phyloP scores from a whole-genome alignment of 64 coral and sea anemone species.

The Porites lutea region DNA sequence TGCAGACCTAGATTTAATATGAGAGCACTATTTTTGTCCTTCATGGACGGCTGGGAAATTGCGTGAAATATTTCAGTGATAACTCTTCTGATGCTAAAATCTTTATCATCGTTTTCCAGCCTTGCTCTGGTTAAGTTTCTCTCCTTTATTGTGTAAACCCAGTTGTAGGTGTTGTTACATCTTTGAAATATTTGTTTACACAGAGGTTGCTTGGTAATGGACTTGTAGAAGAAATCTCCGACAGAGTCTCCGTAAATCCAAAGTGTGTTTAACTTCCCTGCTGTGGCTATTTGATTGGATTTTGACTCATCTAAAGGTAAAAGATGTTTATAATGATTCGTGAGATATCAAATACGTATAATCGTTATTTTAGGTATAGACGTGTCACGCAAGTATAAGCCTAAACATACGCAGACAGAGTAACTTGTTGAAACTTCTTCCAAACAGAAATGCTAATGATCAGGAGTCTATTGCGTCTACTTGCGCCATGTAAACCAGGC shows the following conservation, averaged over 20 bases:
- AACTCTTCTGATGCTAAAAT: slow-evolving; percentile 78
- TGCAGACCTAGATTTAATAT: slow-evolving; percentile 91
- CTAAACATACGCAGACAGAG: too few relatives aligned
- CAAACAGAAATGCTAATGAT: too few relatives aligned
- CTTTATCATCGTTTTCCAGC: slow-evolving; percentile 74
- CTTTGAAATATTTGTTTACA: slow-evolving; percentile 76
- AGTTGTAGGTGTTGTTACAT: slow-evolving; percentile 88
- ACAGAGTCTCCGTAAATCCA: slow-evolving; percentile 94
- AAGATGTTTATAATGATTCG: not conserved
- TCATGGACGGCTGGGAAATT: slow-evolving; percentile 40
- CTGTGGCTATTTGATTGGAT: not conserved
- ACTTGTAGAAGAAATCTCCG: slow-evolving; percentile 89
- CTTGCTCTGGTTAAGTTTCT: slow-evolving; percentile 77
- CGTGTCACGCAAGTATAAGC: too few relatives aligned
- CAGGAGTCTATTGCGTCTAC: too few relatives aligned
- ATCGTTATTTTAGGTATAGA: too few relatives aligned
- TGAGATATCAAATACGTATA: not conserved
- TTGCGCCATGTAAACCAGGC: too few relatives aligned
- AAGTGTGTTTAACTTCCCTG: slow-evolving; percentile 36
- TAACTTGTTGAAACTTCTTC: too few relatives aligned
- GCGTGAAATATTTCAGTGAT: slow-evolving; percentile 67
- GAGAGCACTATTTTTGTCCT: slow-evolving; percentile 56
- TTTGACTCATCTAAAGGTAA: not conserved
- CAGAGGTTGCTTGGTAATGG: slow-evolving; percentile 64
- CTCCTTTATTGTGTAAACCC: slow-evolving; percentile 77